phyloP scores from a whole-genome alignment of 2,113 vertebrate genomes.

The Coturnix japonica region DNA sequence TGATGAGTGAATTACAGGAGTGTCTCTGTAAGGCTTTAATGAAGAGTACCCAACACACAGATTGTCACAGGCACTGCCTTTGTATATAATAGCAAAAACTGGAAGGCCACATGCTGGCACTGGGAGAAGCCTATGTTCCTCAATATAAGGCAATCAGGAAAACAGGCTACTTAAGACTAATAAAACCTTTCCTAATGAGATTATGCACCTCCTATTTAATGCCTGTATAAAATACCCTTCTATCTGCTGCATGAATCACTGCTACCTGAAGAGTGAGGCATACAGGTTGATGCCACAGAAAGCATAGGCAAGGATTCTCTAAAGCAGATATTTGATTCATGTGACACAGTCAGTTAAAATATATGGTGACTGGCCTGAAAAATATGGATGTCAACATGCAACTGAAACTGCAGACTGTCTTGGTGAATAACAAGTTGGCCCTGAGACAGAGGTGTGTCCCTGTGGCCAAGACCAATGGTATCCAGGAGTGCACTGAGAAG shows the following conservation, averaged over 20 bases:
- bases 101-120: background rate
- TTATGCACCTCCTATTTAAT: background rate
- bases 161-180: background rate
- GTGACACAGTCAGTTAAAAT: background rate
- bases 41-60: background rate
- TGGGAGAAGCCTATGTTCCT: background rate
- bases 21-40: background rate
- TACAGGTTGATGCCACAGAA: background rate
- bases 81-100: background rate
- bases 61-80: background rate
- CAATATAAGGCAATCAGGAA: background rate
- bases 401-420: background rate
- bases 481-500: too few relatives aligned
- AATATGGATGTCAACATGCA: background rate
- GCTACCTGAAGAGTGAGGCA: background rate
- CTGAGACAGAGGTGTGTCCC: too few relatives aligned
- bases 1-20: background rate
- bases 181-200: background rate
- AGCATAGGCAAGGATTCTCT: background rate
- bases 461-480: too few relatives aligned
- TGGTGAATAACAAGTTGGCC: too few relatives aligned
- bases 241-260: background rate
- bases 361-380: background rate
- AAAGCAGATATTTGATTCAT: background rate
- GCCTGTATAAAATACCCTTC: background rate